Conservation (phyloP, 2,113 vertebrate species). For the Pseudorectes ferrugineus region DNA sequence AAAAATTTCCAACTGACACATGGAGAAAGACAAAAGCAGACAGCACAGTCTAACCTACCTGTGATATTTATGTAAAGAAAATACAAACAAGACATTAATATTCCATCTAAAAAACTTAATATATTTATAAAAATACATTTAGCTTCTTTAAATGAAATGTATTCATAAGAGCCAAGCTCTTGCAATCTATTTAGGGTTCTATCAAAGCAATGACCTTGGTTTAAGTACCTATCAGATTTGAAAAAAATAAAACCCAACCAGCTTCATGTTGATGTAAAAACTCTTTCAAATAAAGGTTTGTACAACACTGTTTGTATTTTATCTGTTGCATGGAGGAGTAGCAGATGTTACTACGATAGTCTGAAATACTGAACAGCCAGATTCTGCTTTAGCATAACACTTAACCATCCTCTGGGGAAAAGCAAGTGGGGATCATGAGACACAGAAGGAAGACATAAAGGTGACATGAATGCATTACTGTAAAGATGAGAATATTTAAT, state of each 20-base stretch:
- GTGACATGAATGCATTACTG: neutral
- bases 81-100: neutral
- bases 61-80: neutral
- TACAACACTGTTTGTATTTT: neutral
- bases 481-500: constrained; percentile 9
- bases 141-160: neutral
- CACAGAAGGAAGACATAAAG: neutral
- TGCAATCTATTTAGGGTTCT: neutral
- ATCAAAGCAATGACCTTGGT: neutral
- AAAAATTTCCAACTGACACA: neutral
- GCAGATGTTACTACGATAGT: neutral
- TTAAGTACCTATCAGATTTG: neutral
- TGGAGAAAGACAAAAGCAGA: neutral
- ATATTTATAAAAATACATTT: neutral
- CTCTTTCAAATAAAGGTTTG: neutral
- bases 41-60: neutral
- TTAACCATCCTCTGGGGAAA: neutral
- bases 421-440: neutral
- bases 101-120: neutral
- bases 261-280: neutral
- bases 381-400: neutral
- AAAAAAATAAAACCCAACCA: neutral
- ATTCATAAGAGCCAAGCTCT: neutral
- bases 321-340: neutral
- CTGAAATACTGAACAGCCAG: neutral